A percentile compares a stretch with the other conserved stretches of the same genome.
Evolutionary conservation across 2,113 vertebrate genomes (phyloP).

Genomic region (Drymodes brunneopygia): DNA sequence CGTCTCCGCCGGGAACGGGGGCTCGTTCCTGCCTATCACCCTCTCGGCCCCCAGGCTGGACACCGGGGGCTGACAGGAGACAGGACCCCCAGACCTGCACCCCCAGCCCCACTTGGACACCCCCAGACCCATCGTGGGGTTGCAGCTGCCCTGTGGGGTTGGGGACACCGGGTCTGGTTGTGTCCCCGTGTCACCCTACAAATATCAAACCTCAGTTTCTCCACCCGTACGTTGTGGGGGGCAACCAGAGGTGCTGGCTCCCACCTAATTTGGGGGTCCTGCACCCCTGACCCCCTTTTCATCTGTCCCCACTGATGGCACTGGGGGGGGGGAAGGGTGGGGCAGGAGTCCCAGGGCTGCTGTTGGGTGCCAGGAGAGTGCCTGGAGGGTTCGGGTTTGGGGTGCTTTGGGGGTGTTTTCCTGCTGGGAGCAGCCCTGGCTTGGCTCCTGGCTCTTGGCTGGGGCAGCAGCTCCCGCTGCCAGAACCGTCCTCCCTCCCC

Average conservation of each 20-base stretch:
- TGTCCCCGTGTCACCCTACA: neutral
- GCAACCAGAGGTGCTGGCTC: neutral
- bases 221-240: rapidly evolving
- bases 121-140: neutral
- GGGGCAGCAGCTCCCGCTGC: neutral
- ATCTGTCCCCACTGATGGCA: rapidly evolving
- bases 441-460: neutral
- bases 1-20: neutral
- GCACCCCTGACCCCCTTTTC: neutral
- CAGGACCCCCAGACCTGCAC: neutral
- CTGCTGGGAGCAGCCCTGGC: neutral
- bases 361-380: neutral
- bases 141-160: neutral
- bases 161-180: neutral
- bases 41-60: neutral
- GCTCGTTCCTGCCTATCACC: neutral
- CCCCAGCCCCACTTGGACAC: neutral
- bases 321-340: rapidly evolving
- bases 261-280: neutral
- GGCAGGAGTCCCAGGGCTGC: neutral
- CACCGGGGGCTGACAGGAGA: neutral
- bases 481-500: neutral
- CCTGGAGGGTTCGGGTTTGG: neutral
- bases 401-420: neutral
- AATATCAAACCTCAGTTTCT: neutral